These are phyloP conservation scores for Corella eumyota DNA, from an alignment of 23 tunicate species.

Conservation along the genomic window DNA sequence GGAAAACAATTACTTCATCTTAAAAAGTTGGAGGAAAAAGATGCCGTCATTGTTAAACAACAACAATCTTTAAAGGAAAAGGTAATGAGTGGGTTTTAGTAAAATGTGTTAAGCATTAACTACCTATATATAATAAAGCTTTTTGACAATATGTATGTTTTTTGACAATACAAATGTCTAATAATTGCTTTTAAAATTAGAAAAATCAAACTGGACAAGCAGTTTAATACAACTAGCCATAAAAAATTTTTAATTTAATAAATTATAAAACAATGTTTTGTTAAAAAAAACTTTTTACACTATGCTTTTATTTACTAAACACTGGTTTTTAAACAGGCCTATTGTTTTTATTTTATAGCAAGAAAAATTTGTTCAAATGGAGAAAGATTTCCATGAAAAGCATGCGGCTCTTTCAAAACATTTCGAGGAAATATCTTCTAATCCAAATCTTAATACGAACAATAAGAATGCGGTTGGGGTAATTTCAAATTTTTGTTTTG, in stretches of 20 bases:
- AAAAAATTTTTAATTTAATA: background rate
- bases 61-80: slow-evolving; percentile 48
- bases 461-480: no score
- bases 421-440: slow-evolving; percentile 15
- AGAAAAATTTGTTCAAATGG: slow-evolving; percentile 21
- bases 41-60: slow-evolving; percentile 20
- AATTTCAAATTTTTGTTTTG: no score
- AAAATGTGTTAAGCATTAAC: no score
- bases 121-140: no score
- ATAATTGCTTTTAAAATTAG: no score
- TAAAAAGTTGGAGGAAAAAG: slow-evolving; percentile 57
- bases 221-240: background rate
- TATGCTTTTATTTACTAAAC: no score
- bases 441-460: slow-evolving; percentile 10
- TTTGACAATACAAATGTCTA: no score
- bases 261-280: background rate
- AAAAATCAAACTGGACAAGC: no score
- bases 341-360: slow-evolving; percentile 10
- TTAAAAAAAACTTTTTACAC: no score
- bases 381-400: slow-evolving; percentile 18
- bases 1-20: slow-evolving; percentile 41
- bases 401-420: slow-evolving; percentile 24
- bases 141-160: no score
- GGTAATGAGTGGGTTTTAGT: slow-evolving; percentile 5
- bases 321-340: background rate